Percentiles rank a stretch among this genome's conserved stretches.
Conservation (phyloP, 1,140 invertebrate genomes). For the Periplaneta americana region DNA sequence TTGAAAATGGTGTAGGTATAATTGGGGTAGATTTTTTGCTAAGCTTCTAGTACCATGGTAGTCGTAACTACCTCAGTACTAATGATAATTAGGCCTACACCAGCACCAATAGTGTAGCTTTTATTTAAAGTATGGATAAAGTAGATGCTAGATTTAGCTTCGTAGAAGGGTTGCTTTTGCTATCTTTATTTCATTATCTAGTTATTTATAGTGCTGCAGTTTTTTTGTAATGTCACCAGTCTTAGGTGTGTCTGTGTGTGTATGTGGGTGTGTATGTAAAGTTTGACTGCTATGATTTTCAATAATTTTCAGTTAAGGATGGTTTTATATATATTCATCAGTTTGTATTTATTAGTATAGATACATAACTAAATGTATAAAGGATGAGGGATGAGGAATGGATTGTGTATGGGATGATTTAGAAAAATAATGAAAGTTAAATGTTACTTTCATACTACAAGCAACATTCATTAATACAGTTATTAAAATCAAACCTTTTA, state of each 20-base stretch:
- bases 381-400: background rate
- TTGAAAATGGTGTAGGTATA: background rate
- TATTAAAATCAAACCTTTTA: background rate
- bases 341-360: background rate
- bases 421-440: too few relatives aligned
- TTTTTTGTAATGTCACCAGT: background rate
- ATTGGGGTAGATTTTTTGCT: background rate
- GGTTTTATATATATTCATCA: background rate
- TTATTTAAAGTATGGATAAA: background rate
- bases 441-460: background rate
- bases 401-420: background rate
- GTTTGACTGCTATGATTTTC: background rate
- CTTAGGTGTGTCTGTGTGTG: too few relatives aligned
- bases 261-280: background rate
- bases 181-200: background rate
- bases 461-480: background rate
- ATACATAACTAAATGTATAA: too few relatives aligned
- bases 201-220: background rate
- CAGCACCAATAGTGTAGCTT: background rate
- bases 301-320: background rate
- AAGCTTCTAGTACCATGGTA: background rate
- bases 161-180: background rate
- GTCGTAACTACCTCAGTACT: background rate
- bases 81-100: background rate
- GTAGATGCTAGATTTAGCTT: background rate